phyloP scores from a whole-genome alignment of 1,140 invertebrate genomes.

The Drosophila arawakana region DNA sequence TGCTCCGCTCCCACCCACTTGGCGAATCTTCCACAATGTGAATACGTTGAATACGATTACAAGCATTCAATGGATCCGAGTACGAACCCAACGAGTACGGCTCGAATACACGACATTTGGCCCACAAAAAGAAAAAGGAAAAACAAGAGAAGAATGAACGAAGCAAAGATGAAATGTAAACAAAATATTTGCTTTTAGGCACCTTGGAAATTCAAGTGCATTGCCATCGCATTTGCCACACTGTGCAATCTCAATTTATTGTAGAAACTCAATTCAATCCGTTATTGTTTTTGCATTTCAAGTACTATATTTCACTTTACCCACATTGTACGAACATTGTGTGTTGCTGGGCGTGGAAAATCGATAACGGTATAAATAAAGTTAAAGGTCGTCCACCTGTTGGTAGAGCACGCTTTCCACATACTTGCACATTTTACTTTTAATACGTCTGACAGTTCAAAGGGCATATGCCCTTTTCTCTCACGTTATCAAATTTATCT shows the following conservation, averaged over 20 bases:
- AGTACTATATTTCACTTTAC: conserved; percentile 3
- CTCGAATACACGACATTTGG: conserved; percentile 25
- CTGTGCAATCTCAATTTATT: conserved; percentile 46
- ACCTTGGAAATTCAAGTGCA: conserved; percentile 60
- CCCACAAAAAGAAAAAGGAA: conserved; percentile 1
- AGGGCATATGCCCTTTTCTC: too few relatives aligned
- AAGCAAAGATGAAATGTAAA: conserved; percentile 60
- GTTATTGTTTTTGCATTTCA: background rate
- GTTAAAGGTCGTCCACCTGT: conserved; percentile 64
- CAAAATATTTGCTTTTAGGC: conserved; percentile 46
- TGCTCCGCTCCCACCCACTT: conserved; percentile 21
- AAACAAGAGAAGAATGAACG: too few relatives aligned
- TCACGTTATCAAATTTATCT: too few relatives aligned
- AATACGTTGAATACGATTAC: conserved; percentile 25
- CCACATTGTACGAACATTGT: background rate
- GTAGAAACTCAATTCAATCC: conserved; percentile 1
- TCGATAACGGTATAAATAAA: conserved; percentile 55
- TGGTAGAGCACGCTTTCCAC: conserved; percentile 46
- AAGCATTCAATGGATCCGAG: conserved; percentile 35
- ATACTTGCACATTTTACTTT: background rate
- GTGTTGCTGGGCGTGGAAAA: conserved; percentile 47
- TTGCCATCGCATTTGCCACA: conserved; percentile 35
- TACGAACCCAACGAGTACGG: conserved; percentile 19
- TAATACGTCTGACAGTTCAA: background rate
- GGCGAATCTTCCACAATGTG: conserved; percentile 8